phyloP scores from a whole-genome alignment of 2,113 vertebrate genomes.

The Saguinus midas region DNA sequence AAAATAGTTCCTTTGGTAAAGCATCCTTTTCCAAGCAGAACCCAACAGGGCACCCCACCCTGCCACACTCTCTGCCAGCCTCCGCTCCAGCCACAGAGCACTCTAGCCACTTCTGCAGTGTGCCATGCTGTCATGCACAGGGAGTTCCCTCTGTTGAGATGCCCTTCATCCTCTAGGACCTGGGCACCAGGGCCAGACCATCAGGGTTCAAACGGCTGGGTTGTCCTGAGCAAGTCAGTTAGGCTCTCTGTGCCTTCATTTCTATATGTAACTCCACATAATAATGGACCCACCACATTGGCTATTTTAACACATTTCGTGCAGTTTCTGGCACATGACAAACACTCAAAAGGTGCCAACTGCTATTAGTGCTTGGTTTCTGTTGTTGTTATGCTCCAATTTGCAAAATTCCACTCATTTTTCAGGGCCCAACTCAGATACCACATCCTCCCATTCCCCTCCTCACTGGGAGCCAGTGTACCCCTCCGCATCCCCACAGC shows the following conservation, averaged over 20 bases:
- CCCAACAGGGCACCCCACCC: rapidly evolving
- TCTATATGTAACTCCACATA: neutral
- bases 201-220: neutral
- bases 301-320: neutral
- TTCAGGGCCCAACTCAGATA: neutral
- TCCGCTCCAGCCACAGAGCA: neutral
- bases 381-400: neutral
- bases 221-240: neutral
- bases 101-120: rapidly evolving
- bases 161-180: too few species aligned
- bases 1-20: neutral
- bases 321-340: too few species aligned
- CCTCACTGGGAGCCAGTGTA: rapidly evolving
- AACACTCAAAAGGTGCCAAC: neutral
- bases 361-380: rapidly evolving
- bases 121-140: rapidly evolving
- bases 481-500: rapidly evolving
- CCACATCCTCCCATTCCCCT: neutral
- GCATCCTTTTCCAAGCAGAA: neutral
- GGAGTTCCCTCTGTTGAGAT: rapidly evolving
- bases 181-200: neutral
- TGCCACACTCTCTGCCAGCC: neutral
- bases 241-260: neutral
- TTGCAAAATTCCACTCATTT: neutral
- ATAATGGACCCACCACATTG: rapidly evolving